Conservation (phyloP, 1,140 invertebrate species). For the Lasioglossum albipes region DNA sequence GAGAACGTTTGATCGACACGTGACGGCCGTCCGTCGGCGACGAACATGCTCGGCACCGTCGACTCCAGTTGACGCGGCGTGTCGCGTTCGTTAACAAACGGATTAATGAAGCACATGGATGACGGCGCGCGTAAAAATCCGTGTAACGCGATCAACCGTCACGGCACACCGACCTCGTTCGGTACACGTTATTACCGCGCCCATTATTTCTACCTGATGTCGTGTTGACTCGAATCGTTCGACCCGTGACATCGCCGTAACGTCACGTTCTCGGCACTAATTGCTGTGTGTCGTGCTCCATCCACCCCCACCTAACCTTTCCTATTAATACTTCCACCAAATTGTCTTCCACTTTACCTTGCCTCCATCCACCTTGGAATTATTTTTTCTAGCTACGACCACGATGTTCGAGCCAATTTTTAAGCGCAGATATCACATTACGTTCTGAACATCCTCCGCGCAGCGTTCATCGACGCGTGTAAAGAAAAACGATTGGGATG, state of each 20-base stretch:
- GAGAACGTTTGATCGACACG: too few relatives aligned
- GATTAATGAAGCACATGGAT: conserved; percentile 43
- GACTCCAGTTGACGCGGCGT: neutral
- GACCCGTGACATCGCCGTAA: conserved; percentile 6
- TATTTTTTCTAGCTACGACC: too few relatives aligned
- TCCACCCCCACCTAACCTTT: neutral
- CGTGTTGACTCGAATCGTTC: conserved; percentile 5
- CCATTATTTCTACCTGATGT: conserved; percentile 12
- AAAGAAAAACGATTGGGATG: too few relatives aligned
- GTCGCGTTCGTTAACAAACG: conserved; percentile 39
- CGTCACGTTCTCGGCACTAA: neutral
- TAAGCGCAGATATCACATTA: too few relatives aligned
- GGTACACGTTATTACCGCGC: conserved; percentile 9
- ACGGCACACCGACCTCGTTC: conserved; percentile 2
- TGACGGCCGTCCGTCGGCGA: neutral
- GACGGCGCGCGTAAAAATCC: conserved; percentile 33
- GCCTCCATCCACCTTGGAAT: too few relatives aligned
- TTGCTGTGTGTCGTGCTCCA: neutral
- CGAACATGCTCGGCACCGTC: neutral
- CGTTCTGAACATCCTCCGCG: too few relatives aligned
- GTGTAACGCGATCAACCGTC: conserved; percentile 43
- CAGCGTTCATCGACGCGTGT: too few relatives aligned
- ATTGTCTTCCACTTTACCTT: neutral
- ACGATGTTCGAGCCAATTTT: too few relatives aligned
- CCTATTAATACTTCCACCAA: neutral